A percentile compares a stretch with the other conserved stretches of the same genome.
Conservation (phyloP, 2,797 vertebrate species). For the Sebastes iracundus region DNA sequence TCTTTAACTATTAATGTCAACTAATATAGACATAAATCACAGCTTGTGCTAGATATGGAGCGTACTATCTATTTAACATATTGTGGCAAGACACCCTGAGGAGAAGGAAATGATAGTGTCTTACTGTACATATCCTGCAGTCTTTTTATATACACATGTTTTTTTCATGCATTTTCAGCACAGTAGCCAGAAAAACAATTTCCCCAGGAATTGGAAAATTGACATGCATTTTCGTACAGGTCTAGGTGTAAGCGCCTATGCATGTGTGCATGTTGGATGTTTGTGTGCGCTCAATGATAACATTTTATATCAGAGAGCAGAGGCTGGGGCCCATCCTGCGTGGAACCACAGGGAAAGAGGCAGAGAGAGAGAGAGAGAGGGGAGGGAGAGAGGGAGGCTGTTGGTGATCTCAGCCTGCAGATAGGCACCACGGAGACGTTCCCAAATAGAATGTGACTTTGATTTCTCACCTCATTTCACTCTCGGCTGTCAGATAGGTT, state of each 20-base stretch:
- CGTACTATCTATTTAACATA: constrained; percentile 17
- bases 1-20: constrained; percentile 38
- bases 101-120: not conserved
- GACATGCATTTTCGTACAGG: not conserved
- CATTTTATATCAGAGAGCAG: constrained; percentile 42
- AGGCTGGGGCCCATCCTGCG: constrained; percentile 25
- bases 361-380: not conserved
- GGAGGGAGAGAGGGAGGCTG: constrained; percentile 8
- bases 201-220: not conserved
- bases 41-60: constrained; percentile 24
- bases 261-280: constrained; percentile 3
- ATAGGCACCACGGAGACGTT: constrained; percentile 72
- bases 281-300: constrained; percentile 20
- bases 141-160: not conserved
- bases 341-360: constrained; percentile 22
- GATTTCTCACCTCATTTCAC: constrained; percentile 88
- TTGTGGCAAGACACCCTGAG: not conserved
- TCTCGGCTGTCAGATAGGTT: constrained; percentile 84
- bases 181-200: not conserved
- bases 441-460: constrained; percentile 85
- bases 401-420: constrained; percentile 76
- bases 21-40: constrained; percentile 28
- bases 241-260: not conserved
- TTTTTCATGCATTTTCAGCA: constrained; percentile 20
- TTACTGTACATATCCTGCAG: not conserved